phyloP scores from a whole-genome alignment of 2,888 invertebrate species.

The Tetragnatha montana region DNA sequence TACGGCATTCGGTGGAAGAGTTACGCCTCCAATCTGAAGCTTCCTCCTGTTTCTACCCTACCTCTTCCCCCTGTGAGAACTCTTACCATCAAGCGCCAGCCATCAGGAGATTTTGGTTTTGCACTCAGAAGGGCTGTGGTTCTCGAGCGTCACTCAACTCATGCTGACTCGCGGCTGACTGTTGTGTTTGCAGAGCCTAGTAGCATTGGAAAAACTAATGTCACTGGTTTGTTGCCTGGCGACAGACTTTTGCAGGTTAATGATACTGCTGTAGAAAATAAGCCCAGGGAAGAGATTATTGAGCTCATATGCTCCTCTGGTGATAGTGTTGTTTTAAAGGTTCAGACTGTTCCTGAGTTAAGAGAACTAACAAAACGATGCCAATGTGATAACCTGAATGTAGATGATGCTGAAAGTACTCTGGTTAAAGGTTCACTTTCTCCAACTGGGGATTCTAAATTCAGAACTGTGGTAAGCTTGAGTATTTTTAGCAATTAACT shows the following conservation, averaged over 20 bases:
- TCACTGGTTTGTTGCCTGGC: conserved; percentile 93
- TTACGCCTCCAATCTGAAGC: conserved; percentile 74
- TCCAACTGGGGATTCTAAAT: conserved; percentile 82
- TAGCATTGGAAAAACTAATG: conserved; percentile 82
- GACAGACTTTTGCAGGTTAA: conserved; percentile 95
- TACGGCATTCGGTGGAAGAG: conserved; percentile 71
- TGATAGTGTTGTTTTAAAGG: conserved; percentile 89
- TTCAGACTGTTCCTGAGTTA: conserved; percentile 94
- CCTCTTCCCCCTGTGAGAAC: conserved; percentile 80
- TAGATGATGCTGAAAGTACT: conserved; percentile 31
- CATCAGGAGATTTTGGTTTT: conserved; percentile 94
- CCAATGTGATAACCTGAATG: conserved; percentile 80
- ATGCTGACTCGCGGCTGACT: conserved; percentile 80
- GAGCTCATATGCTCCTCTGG: conserved; percentile 92
- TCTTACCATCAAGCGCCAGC: conserved; percentile 82
- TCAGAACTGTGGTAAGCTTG: conserved; percentile 69
- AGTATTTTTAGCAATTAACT: background rate
- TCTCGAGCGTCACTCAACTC: conserved; percentile 77
- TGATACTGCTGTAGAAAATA: conserved; percentile 87
- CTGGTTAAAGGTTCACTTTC: conserved; percentile 86
- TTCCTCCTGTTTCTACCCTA: conserved; percentile 76
- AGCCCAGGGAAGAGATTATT: conserved; percentile 92
- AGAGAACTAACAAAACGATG: conserved; percentile 90
- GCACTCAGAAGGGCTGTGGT: conserved; percentile 91
- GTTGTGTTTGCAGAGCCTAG: conserved; percentile 95